These are phyloP conservation scores for Cetoscarus ocellatus DNA, from an alignment of 2,797 vertebrate genomes.

Conservation along the genomic window DNA sequence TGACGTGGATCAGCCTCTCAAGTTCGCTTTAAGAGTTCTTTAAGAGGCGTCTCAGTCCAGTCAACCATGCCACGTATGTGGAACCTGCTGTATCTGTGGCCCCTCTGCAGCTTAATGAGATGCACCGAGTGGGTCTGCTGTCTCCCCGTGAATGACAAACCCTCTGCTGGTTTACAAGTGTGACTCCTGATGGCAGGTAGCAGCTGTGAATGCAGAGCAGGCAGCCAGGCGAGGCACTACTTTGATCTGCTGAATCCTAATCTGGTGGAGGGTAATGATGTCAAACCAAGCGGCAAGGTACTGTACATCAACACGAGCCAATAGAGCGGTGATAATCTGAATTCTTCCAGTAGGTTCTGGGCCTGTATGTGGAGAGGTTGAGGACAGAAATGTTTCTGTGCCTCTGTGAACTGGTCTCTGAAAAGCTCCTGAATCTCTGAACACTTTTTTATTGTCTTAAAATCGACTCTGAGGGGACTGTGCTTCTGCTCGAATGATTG, in stretches of 20 bases:
- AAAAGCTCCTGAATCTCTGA: neutral
- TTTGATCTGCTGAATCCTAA: constrained; percentile 41
- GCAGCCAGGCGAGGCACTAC: neutral
- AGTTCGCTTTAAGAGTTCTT: constrained; percentile 10
- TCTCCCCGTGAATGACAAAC: constrained; percentile 43
- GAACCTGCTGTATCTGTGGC: neutral
- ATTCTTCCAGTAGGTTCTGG: neutral
- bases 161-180: constrained; percentile 27
- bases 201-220: constrained; percentile 51
- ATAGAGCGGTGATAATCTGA: neutral
- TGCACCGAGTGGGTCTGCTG: constrained; percentile 39
- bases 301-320: constrained; percentile 19
- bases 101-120: constrained; percentile 48
- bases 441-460: neutral
- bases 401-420: neutral
- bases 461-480: no score
- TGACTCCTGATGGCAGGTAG: constrained; percentile 43
- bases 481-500: no score
- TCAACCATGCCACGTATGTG: constrained; percentile 11
- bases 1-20: constrained; percentile 10
- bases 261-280: constrained; percentile 33
- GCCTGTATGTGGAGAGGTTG: neutral
- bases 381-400: no score
- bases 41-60: constrained; percentile 9
- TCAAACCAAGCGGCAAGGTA: constrained; percentile 23